These are phyloP conservation scores for Drosophila monieri DNA, from an alignment of 2,888 invertebrate species.

Conservation along the genomic window DNA sequence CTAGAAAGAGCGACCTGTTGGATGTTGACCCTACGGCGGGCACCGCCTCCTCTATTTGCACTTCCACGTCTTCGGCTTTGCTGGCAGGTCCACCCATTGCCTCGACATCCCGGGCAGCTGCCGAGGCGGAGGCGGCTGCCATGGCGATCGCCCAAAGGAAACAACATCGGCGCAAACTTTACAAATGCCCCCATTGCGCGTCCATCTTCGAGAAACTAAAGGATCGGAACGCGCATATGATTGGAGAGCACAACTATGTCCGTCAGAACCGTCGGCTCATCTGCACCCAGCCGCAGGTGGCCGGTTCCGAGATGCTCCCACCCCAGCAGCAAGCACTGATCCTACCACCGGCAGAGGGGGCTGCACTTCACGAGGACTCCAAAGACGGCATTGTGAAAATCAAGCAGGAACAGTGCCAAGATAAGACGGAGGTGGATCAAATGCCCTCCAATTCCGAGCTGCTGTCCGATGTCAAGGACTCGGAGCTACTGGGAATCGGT, in stretches of 20 bases:
- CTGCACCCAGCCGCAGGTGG: constrained; percentile 67
- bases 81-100: constrained; percentile 80
- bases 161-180: constrained; percentile 79
- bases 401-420: constrained; percentile 75
- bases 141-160: constrained; percentile 58
- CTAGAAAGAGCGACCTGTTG: constrained; percentile 49
- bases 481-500: constrained; percentile 60
- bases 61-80: constrained; percentile 67
- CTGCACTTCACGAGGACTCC: constrained; percentile 66
- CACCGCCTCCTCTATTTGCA: constrained; percentile 62
- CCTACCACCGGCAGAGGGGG: constrained; percentile 35
- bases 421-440: constrained; percentile 54
- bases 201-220: constrained; percentile 81
- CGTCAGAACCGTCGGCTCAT: constrained; percentile 82
- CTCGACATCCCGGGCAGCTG: constrained; percentile 63
- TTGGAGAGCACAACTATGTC: constrained; percentile 82
- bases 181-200: constrained; percentile 82
- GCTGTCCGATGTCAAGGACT: constrained; percentile 71
- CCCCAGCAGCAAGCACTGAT: constrained; percentile 44
- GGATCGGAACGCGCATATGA: constrained; percentile 83
- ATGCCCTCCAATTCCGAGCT: constrained; percentile 35
- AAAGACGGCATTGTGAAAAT: constrained; percentile 82
- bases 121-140: constrained; percentile 58
- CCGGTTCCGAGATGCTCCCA: constrained; percentile 32
- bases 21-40: constrained; percentile 60